Base-by-base conservation (phyloP, 2,797 vertebrate species). In the Eulemur albifrons region DNA sequence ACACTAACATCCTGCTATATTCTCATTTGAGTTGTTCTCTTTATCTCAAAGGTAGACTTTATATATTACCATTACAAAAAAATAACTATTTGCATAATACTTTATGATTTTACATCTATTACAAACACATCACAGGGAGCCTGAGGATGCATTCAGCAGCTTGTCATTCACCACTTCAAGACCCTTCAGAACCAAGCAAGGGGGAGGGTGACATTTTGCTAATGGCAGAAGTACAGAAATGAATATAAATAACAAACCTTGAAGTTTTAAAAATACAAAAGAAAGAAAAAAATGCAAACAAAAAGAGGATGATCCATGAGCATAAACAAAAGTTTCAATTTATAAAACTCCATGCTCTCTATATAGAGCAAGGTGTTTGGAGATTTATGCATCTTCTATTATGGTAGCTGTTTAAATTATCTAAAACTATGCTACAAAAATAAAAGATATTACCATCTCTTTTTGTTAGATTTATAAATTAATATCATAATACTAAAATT, bases 21-120 rank as follows among this genome's bases (percentile, higher is more conserved):
- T 96, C 87, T 97, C 86, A 89, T 89, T 81, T 95, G 88, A 96
- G 77, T 95, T 93, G 59, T 83, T 96, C 90, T 95, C 87, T 94
- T 97, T 95, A 96, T 96, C 86, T 96, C 95, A 93, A 96, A 97
- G 95, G 91, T 96, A 95, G 95, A 97, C 86, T 96, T 96, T 88
- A 86, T 91, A 40, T 96, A 98, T 98, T 98, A 98, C 91, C 97
- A 98, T 97, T 86, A 98, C 97, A 98, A 98, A 97, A 93, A 97
- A 98, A 97, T 96, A 93, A 97, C 89, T 96, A 97, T 98, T 97
- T 97, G 97, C 97, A 98, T 98, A 97, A 97, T 96, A 98, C 96
- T 98, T 97, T 97, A 98, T 98, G 97, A 98, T 97, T 97, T 97
- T 97, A 96, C 96, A 97, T 97, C 95, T 98, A 97, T 93, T 94